Evolutionary conservation across 1,140 invertebrate genomes (phyloP), one percentile per base, ranked within the genome.

Genomic region (Spodoptera litura): DNA sequence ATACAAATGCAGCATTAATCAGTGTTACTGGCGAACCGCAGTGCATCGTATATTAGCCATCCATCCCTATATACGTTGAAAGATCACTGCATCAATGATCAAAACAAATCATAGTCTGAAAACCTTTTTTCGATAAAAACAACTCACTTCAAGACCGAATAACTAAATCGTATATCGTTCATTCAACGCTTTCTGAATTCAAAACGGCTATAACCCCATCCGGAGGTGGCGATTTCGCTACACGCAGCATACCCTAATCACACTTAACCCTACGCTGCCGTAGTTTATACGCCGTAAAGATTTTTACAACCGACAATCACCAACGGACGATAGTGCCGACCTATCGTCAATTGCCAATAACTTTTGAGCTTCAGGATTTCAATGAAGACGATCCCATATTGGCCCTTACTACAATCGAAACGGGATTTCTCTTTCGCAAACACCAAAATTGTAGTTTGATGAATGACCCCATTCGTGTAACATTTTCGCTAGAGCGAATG

Each of bases 201-300:
- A 79, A 77, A 77, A 77, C 35, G 49, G n/a, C 74, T 25, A 68
- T 77, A 68, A 66, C 62, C 38, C 52, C 12, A 35, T 51, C 61
- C 49, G 59, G 35, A 64, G 73, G 59, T 75, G 73, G 64, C 59
- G 59, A 75, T 62, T 64, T 74, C 5, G 58, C 59, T 77, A 66
- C 78, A 79, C 66, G 72, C 66, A 52, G 27, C 72, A 78, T 80
- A 80, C 80, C 83, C 84, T 88, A 89, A 91, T 89, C 88, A 89
- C 82, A 90, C 87, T 89, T 85, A 90, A 86, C 80, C 83, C 85
- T 81, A 81, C 81, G 70, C 81, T 74, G 79, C 85, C 84, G 84
- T 87, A 87, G 88, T 87, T 91, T 89, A 91, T 90, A 87, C 78
- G 84, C 84, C 85, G 84, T 91, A 91, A 91, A 91, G 75, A 85